These are phyloP conservation scores for Eudyptes chrysolophus DNA, from an alignment of 2,113 vertebrate genomes.

Conservation along the genomic window DNA sequence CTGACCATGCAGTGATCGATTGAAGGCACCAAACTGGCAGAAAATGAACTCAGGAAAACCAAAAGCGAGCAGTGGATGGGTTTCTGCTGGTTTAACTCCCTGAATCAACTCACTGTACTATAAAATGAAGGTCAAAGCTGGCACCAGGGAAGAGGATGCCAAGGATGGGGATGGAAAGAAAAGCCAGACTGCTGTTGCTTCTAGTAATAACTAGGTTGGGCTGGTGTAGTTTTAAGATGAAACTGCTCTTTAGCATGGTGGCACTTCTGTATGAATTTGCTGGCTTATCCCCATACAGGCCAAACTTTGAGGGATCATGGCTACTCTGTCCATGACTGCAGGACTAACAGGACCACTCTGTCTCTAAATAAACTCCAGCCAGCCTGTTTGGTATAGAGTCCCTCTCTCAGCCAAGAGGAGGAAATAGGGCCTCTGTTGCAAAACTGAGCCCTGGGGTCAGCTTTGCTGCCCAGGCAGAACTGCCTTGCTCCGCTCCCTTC, in stretches of 20 bases:
- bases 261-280: background rate
- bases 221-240: background rate
- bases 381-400: rapidly evolving
- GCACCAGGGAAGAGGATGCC: background rate
- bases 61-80: background rate
- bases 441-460: background rate
- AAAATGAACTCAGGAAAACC: background rate
- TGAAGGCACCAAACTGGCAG: background rate
- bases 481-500: background rate
- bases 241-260: background rate
- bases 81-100: background rate
- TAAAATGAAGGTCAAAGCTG: background rate
- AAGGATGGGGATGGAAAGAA: background rate
- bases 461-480: background rate
- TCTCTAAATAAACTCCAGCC: background rate
- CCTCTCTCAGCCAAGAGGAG: background rate
- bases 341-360: background rate
- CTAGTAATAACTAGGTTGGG: background rate
- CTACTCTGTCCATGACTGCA: rapidly evolving
- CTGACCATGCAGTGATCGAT: background rate
- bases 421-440: background rate
- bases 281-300: background rate
- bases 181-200: background rate
- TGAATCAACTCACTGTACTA: too few species aligned
- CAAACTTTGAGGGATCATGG: background rate